Percentiles rank a stretch among this genome's conserved stretches.
Conservation (phyloP, 2,797 vertebrate species). For the Borostomias antarcticus region DNA sequence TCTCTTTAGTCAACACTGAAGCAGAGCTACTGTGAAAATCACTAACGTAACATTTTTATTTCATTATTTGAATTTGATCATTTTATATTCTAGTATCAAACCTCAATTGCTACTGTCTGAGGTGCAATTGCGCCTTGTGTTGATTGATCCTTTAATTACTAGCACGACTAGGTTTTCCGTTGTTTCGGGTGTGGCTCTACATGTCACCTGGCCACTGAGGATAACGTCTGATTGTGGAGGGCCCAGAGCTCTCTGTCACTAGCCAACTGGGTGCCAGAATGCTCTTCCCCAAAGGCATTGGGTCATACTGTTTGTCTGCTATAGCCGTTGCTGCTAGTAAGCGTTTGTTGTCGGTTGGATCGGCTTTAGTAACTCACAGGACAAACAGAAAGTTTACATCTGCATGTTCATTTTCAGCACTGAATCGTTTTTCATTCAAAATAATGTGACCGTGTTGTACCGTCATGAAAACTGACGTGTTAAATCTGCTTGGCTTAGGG, state of each 20-base stretch:
- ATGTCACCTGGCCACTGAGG: too few relatives aligned
- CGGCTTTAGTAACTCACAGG: background rate
- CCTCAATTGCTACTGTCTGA: background rate
- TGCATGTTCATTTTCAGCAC: background rate
- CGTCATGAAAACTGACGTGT: background rate
- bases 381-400: background rate
- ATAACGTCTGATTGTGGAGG: too few relatives aligned
- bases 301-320: background rate
- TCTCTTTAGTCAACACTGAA: background rate
- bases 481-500: background rate
- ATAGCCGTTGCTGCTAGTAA: background rate
- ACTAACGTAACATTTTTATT: too few relatives aligned
- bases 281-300: too few relatives aligned
- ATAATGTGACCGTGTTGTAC: background rate
- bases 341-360: background rate
- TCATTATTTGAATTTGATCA: background rate
- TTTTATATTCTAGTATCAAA: background rate
- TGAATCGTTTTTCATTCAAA: background rate
- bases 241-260: background rate
- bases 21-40: too few relatives aligned
- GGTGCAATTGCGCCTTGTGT: too few relatives aligned
- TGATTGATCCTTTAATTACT: background rate
- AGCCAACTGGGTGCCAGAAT: background rate
- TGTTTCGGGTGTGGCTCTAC: too few relatives aligned
- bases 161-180: too few relatives aligned